A percentile compares a stretch with the other conserved stretches of the same genome.
phyloP scores from a whole-genome alignment of 1,140 invertebrate genomes.

The Trichonephila inaurata region DNA sequence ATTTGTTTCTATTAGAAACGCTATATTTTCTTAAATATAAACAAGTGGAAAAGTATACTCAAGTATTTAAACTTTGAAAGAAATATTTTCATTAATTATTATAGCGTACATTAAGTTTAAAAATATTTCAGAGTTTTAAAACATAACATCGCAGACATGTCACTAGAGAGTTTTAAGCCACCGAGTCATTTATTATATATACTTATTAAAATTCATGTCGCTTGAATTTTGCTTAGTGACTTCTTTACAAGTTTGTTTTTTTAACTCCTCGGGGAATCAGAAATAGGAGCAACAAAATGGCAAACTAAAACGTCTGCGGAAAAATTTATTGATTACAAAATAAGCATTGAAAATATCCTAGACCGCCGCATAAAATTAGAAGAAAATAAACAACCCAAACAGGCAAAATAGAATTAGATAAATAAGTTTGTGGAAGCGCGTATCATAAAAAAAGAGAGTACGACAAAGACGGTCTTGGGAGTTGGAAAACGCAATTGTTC shows the following conservation, averaged over 20 bases:
- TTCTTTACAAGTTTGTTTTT: not conserved
- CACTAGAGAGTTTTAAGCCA: too few relatives aligned
- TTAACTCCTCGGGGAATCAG: not conserved
- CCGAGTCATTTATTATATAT: too few relatives aligned
- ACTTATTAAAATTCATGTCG: too few relatives aligned
- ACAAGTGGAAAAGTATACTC: too few relatives aligned
- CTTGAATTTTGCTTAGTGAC: too few relatives aligned
- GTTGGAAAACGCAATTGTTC: conserved; percentile 16
- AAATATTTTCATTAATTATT: too few relatives aligned
- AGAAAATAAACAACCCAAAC: conserved; percentile 27
- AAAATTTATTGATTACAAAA: not conserved
- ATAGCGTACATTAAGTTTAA: too few relatives aligned
- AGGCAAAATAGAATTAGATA: conserved; percentile 21
- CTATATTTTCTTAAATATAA: too few relatives aligned
- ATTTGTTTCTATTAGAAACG: too few relatives aligned
- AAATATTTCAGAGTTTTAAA: too few relatives aligned
- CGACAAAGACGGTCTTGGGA: not conserved
- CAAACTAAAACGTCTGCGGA: not conserved
- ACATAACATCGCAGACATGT: too few relatives aligned
- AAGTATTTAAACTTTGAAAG: too few relatives aligned
- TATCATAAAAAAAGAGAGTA: not conserved
- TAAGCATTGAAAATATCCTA: not conserved
- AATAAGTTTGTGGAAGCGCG: not conserved
- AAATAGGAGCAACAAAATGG: not conserved
- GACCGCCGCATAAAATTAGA: conserved; percentile 15